Percentiles rank a stretch among this genome's conserved stretches.
These are phyloP conservation scores for Ficedula albicollis DNA, from an alignment of 2,797 vertebrate genomes.

Conservation along the genomic window DNA sequence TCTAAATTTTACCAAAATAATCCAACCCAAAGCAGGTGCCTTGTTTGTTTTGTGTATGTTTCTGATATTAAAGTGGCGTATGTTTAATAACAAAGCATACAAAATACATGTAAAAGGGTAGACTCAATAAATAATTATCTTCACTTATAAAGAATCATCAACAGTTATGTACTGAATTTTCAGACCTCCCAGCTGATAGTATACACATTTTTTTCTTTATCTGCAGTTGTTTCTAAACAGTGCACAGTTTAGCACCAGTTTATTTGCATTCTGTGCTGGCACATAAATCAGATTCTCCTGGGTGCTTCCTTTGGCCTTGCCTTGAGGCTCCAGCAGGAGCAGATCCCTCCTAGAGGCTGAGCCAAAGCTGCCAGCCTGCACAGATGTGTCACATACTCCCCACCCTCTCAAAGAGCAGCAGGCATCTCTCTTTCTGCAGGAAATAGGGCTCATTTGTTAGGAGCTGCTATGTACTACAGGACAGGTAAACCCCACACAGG, in stretches of 20 bases:
- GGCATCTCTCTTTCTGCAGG: background rate
- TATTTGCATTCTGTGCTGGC: background rate
- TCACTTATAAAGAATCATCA: background rate
- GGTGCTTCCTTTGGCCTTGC: background rate
- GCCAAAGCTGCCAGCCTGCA: constrained; percentile 15
- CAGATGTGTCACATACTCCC: background rate
- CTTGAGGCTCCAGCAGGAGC: background rate
- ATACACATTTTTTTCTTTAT: background rate
- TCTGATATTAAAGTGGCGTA: background rate
- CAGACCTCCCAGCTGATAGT: background rate
- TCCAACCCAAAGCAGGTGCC: background rate
- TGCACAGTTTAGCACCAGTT: background rate
- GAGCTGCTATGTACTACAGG: background rate
- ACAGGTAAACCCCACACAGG: background rate
- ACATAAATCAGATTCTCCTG: background rate
- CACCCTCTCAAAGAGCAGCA: background rate
- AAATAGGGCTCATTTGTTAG: background rate
- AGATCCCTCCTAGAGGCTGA: background rate
- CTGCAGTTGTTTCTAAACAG: background rate
- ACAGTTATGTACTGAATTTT: background rate
- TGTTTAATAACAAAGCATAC: background rate
- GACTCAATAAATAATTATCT: background rate
- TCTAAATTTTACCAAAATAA: background rate
- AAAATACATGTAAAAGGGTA: background rate
- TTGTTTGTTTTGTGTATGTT: background rate